Evolutionary conservation across 2,888 invertebrate genomes (phyloP), one percentile per base, ranked within the genome.

Genomic region (Meiosimyza decipiens): DNA sequence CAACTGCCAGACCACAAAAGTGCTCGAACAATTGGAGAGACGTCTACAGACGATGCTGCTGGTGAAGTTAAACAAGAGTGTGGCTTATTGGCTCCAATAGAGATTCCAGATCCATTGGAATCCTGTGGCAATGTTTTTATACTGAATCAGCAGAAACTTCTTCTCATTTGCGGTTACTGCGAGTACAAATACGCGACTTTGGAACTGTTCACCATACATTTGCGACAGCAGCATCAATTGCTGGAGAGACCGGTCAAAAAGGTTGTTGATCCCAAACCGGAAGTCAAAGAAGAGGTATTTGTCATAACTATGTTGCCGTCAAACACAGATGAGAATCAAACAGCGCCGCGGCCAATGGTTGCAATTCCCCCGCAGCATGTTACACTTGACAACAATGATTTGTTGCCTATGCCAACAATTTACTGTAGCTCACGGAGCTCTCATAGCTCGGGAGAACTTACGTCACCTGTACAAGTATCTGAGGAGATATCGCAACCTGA

Each of bases 41-140:
- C 16, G 57, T 15, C 7, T 13, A 50, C 50, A 47, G 57, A 50
- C 22, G 28, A 16, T 16, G n/a, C 16, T 12, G 11, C 54, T 16
- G 11, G n/a, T 1, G 59, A 12, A n/a, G 6, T 13, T 11, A 54
- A 6, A 6, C 15, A 22, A 15, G 40, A 63, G n/a, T n/a, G 13
- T 6, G 13, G 12, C 47, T n/a, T 28, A 12, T 49, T 50, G n/a
- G 67, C 70, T 40, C 59, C 71, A 9, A 49, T 74, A 6, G 71
- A 73, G 3, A 57, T 71, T 22, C 71, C 11, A 72, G 76, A 59
- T 11, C 70, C 72, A 6, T 66, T 81, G n/a, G 81, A 83, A 67
- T 80, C 80, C 12, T 86, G 85, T 69, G 86, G 83, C 33, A 82
- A 84, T 72, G 79, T 86, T 18, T 79, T 84, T 22, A 71, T 79